These are phyloP conservation scores for Periphyllus acericola DNA, from an alignment of 2,888 invertebrate species.

Conservation along the genomic window DNA sequence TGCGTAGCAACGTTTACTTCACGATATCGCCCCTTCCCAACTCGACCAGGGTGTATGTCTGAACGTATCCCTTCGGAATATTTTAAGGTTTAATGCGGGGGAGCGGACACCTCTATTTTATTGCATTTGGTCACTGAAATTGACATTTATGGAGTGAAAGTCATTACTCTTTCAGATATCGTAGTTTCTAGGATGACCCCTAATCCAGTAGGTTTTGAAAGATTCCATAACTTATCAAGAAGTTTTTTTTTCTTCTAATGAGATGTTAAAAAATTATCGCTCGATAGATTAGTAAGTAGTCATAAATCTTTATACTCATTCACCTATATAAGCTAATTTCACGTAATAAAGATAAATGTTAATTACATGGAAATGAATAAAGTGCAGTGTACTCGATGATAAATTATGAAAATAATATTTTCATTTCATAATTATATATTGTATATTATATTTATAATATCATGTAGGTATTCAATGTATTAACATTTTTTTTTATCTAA, in stretches of 20 bases:
- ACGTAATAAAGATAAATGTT: too few relatives aligned
- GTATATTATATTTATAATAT: too few relatives aligned
- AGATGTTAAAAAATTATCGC: not conserved
- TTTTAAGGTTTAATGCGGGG: constrained; percentile 51
- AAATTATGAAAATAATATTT: too few relatives aligned
- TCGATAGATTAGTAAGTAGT: not conserved
- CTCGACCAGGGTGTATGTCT: not conserved
- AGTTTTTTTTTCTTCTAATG: constrained; percentile 27
- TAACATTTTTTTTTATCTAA: too few relatives aligned
- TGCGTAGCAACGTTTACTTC: constrained; percentile 10
- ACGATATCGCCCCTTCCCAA: constrained; percentile 6
- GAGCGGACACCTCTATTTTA: constrained; percentile 61
- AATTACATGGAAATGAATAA: too few relatives aligned
- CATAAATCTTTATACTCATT: not conserved
- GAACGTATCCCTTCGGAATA: constrained; percentile 57
- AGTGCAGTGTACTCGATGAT: too few relatives aligned
- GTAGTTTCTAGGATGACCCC: constrained; percentile 41
- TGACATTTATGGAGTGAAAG: constrained; percentile 63
- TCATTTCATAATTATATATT: too few relatives aligned
- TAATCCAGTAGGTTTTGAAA: constrained; percentile 39
- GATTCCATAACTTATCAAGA: constrained; percentile 42
- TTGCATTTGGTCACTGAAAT: constrained; percentile 62
- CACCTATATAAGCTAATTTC: too few relatives aligned
- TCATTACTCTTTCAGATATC: constrained; percentile 62
- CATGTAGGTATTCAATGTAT: too few relatives aligned